Evolutionary conservation across 2,888 invertebrate species (phyloP), one percentile per base, ranked within the genome.

Genomic region (Tetrapedia diversipes): DNA sequence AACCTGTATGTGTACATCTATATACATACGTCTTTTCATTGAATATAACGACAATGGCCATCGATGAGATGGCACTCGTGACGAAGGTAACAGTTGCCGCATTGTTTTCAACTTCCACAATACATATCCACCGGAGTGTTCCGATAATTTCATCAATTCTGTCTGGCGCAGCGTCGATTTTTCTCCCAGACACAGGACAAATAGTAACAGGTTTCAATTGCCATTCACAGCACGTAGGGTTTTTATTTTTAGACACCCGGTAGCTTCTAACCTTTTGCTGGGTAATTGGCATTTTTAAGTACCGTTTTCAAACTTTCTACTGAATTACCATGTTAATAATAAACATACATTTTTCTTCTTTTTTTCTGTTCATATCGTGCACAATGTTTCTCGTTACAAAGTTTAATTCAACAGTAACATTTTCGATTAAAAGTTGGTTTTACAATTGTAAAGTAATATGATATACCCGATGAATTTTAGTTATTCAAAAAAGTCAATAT

Each of bases 11-110:
- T 2, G 22, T 27, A 53, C 6, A 34, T 6, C 37, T 37, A 10
- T n/a, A 29, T 54, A 41, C 7, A 41, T 19, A 10, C 3, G 10
- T 27, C 14, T 41, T 37, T 32, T 22, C 59, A 49, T 54, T 64
- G 72, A 64, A 45, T 53, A 32, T 29, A 7, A 16, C 11, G 34
- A 77, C 78, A 77, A 79, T 77, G 39, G 77, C 22, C 37, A 65
- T 60, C 64, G 56, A 66, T 19, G 60, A 47, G 57, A 63, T 59
- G 39, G 64, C 64, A 59, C 16, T 29, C 60, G 53, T 32, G 60
- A 65, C 69, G 68, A 77, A 79, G 68, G 56, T 41, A 72, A 49
- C 54, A 68, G 72, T 67, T 49, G 19, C 29, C 34, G 49, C 49
- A 77, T 78, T 77, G 78, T 78, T 34, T 45, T 49, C 43, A 29